phyloP scores from a whole-genome alignment of 2,113 vertebrate genomes.

The Tetrax tetrax region DNA sequence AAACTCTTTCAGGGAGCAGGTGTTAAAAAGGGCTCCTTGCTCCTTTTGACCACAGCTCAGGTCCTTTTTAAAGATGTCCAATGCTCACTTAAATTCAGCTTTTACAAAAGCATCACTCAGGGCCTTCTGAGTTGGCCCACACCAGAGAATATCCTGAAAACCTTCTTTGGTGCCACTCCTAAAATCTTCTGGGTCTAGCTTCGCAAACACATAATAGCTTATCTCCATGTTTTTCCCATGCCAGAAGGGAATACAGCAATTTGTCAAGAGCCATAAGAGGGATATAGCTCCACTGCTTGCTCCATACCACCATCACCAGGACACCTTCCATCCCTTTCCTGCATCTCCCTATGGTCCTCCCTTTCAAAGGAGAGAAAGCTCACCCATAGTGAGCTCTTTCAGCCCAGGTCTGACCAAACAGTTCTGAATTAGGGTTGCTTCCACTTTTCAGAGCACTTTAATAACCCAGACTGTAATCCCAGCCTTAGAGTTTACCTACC shows the following conservation, averaged over 20 bases:
- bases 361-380: background rate
- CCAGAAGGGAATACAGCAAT: background rate
- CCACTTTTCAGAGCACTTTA: background rate
- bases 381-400: background rate
- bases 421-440: background rate
- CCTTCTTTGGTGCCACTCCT: background rate
- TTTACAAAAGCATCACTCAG: background rate
- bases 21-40: background rate
- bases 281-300: background rate
- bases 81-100: background rate
- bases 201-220: background rate
- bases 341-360: background rate
- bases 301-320: background rate
- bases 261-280: background rate
- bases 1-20: background rate
- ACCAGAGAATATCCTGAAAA: background rate
- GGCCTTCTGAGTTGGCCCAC: background rate
- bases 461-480: background rate
- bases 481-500: background rate
- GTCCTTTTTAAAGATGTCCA: background rate
- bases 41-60: background rate
- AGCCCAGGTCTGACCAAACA: background rate
- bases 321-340: background rate
- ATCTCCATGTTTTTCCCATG: background rate
- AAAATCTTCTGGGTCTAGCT: background rate